These are phyloP conservation scores for Heliangelus exortis DNA, from an alignment of 2,797 vertebrate genomes.

Conservation along the genomic window DNA sequence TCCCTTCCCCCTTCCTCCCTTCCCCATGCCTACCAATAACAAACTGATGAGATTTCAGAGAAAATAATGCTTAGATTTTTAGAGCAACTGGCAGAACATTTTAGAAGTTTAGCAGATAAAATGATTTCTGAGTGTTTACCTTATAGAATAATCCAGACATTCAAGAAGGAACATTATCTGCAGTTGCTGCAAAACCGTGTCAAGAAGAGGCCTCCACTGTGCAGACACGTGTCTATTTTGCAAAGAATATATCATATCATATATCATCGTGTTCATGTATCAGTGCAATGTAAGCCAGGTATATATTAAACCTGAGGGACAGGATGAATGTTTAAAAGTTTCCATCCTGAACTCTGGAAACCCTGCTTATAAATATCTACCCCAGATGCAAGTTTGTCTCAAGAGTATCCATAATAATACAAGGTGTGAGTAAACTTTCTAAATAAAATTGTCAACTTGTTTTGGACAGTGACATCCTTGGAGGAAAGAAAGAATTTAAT, in stretches of 20 bases:
- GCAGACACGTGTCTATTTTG: neutral
- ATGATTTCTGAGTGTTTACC: neutral
- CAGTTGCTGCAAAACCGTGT: neutral
- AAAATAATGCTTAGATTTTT: neutral
- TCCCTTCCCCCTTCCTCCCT: neutral
- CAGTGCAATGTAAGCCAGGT: neutral
- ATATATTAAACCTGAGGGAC: neutral
- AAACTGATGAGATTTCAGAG: neutral
- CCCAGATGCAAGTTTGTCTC: constrained; percentile 2
- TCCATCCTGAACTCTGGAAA: constrained; percentile 15
- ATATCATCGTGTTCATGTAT: neutral
- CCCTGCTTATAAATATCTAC: neutral
- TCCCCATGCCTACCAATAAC: neutral
- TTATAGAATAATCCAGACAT: neutral
- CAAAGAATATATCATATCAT: too few species aligned
- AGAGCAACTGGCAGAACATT: neutral
- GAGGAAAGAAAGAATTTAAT: constrained; percentile 35
- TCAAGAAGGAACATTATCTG: neutral
- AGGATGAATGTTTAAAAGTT: neutral
- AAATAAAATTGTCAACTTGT: neutral
- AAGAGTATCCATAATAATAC: neutral
- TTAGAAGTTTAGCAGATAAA: neutral
- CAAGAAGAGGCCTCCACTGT: neutral
- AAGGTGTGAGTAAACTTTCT: neutral
- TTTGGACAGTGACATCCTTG: neutral